Evolutionary conservation across 2,113 vertebrate species (phyloP).

Genomic region (Sylvietta virens): DNA sequence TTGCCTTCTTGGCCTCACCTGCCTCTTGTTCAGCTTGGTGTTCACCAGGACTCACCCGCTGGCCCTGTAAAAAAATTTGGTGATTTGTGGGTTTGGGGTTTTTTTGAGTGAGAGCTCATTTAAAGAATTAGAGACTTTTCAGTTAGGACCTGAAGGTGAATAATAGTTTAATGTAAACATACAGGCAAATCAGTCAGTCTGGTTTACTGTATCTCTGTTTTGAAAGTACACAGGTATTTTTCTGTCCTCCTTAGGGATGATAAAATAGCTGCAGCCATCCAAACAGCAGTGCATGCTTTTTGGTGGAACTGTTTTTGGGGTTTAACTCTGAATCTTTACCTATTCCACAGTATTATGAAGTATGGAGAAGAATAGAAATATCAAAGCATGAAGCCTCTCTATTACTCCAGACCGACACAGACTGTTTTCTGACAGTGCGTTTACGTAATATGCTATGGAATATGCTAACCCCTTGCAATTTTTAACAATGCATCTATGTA

Average conservation of each 20-base stretch:
- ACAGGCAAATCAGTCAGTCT: background rate
- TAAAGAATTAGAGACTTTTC: no score
- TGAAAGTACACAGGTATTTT: background rate
- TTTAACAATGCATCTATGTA: background rate
- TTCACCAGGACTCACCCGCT: background rate
- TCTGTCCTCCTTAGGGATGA: background rate
- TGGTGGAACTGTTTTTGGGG: background rate
- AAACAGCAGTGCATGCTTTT: background rate
- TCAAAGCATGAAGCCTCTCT: background rate
- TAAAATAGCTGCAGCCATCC: background rate
- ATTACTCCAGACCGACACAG: background rate
- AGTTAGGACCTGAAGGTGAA: background rate
- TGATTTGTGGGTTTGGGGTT: background rate
- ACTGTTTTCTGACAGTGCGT: background rate
- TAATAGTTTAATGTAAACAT: background rate
- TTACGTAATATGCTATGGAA: background rate
- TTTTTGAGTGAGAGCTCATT: background rate
- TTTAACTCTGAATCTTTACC: background rate
- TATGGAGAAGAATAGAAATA: background rate
- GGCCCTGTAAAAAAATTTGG: background rate
- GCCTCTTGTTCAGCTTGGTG: background rate
- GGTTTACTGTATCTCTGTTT: background rate
- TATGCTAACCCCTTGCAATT: background rate
- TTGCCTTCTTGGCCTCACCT: background rate
- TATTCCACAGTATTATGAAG: background rate